A percentile compares a stretch with the other conserved stretches of the same genome.
phyloP scores from a whole-genome alignment of 2,113 vertebrate genomes.

The Trichechus manatus region DNA sequence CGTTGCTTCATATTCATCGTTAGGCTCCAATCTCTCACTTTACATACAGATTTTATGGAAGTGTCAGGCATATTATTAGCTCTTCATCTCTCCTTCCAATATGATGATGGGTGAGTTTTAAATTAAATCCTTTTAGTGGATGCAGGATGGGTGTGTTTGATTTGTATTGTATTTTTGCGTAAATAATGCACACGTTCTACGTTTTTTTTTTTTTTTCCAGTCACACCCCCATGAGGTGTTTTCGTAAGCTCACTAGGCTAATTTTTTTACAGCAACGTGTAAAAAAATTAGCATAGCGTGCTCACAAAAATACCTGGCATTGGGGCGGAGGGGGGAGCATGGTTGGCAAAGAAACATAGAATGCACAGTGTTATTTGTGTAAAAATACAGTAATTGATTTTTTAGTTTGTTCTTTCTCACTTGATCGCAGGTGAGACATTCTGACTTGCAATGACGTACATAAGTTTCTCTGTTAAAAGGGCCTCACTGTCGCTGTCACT shows the following conservation, averaged over 20 bases:
- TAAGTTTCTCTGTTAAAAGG: constrained; percentile 37
- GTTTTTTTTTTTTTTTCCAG: no score
- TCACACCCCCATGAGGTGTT: no score
- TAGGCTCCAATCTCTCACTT: constrained; percentile 54
- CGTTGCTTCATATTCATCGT: constrained; percentile 52
- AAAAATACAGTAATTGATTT: background rate
- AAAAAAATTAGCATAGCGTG: no score
- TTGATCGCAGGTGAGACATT: constrained; percentile 62
- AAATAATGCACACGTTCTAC: no score
- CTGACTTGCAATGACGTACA: constrained; percentile 5
- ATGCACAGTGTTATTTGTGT: no score
- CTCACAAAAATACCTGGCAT: no score
- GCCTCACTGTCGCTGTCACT: background rate
- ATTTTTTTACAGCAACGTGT: no score
- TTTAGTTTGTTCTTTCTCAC: constrained; percentile 63
- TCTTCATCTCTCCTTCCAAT: constrained; percentile 33
- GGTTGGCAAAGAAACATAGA: no score
- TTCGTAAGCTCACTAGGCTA: no score
- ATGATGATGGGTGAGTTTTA: constrained; percentile 60
- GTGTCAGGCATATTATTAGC: constrained; percentile 51
- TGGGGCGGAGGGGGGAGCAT: no score
- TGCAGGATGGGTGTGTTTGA: constrained; percentile 36
- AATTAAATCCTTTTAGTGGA: constrained; percentile 62
- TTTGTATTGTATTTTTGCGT: background rate
- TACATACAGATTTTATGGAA: constrained; percentile 75